Evolutionary conservation across 2,797 vertebrate species (phyloP), one percentile per base, ranked within the genome.

Genomic region (Sebastes baramenuke): DNA sequence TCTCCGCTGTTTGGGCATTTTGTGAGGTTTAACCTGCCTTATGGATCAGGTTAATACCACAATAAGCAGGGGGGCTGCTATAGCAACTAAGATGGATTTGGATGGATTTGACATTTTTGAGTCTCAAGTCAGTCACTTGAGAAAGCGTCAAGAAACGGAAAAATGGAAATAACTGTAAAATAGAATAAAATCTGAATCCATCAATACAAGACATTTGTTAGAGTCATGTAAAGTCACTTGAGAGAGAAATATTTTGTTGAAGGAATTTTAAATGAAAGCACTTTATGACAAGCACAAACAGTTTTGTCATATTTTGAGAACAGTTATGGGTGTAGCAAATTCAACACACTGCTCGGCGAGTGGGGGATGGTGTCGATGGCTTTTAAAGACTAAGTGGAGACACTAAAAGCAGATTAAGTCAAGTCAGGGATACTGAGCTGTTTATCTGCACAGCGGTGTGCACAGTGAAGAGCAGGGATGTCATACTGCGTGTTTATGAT

Each of bases 101-200:
- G 20, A 84, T 73, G 82, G 86, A 93, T 89, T 86, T 82, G 71
- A 86, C 79, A 91, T 91, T 83, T 91, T 85, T 85, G 30, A 80
- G 82, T 81, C 74, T 82, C 30, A 66, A 59, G 46, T 55, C 56
- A 85, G 73, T 84, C 59, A 70, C 29, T 78, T 72, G 65, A 74
- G 49, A 86, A 75, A 76, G 72, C 8, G 8, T 72, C 36, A 61
- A 54, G 66, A 74, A 62, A 80, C 1, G 8, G 8, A 70, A 69
- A 72, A 52, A 72, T 5, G 4, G 8, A 58, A 38, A 74, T 32
- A 18, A 38, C 34, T 64, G 29, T 11, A 79, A 73, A 72, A 18
- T 49, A 27, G 12, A 52, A 38, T 22, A n/a, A 71, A 58, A 66
- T 71, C 11, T 34, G 61, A 69, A 36, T 30, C 20, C 25, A 42